These are phyloP conservation scores for Marasmarcha lunaedactyla DNA, from an alignment of 2,888 invertebrate species.

Conservation along the genomic window DNA sequence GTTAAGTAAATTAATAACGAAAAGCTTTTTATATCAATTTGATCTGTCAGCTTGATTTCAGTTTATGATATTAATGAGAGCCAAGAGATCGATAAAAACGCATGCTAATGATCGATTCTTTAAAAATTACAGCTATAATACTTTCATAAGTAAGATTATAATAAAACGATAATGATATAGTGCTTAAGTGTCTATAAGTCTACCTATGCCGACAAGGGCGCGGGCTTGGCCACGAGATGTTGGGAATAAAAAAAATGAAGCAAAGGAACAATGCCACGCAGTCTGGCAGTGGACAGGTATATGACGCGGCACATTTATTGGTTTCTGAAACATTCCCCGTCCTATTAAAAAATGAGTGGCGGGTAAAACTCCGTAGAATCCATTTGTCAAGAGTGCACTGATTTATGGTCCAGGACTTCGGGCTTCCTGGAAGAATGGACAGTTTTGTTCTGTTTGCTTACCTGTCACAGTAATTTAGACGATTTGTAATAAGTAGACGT, in stretches of 20 bases:
- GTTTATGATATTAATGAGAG: too few relatives aligned
- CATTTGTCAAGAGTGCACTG: slow-evolving; percentile 65
- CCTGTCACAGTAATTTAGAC: slow-evolving; percentile 63
- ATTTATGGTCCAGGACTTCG: slow-evolving; percentile 63
- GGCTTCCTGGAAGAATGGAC: slow-evolving; percentile 60
- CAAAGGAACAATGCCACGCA: slow-evolving; percentile 62
- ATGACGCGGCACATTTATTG: slow-evolving; percentile 70
- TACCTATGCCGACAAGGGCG: not conserved
- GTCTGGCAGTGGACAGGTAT: slow-evolving; percentile 66
- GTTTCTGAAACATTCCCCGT: slow-evolving; percentile 68
- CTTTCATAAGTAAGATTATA: not conserved
- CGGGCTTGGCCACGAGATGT: slow-evolving; percentile 16
- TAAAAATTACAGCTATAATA: not conserved
- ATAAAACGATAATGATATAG: slow-evolving; percentile 16
- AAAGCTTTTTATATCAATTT: too few relatives aligned
- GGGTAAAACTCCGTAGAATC: slow-evolving; percentile 65
- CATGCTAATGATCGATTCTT: not conserved
- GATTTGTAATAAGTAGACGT: slow-evolving; percentile 32
- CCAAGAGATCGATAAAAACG: too few relatives aligned
- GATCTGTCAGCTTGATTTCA: too few relatives aligned
- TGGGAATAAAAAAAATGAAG: slow-evolving; percentile 28
- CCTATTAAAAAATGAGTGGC: slow-evolving; percentile 69
- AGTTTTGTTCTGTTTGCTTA: slow-evolving; percentile 69
- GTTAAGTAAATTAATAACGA: too few relatives aligned
- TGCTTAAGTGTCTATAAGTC: slow-evolving; percentile 15